Evolutionary conservation across 2,797 vertebrate genomes (phyloP), one percentile per base, ranked within the genome.

Genomic region (Australoheros facetus): DNA sequence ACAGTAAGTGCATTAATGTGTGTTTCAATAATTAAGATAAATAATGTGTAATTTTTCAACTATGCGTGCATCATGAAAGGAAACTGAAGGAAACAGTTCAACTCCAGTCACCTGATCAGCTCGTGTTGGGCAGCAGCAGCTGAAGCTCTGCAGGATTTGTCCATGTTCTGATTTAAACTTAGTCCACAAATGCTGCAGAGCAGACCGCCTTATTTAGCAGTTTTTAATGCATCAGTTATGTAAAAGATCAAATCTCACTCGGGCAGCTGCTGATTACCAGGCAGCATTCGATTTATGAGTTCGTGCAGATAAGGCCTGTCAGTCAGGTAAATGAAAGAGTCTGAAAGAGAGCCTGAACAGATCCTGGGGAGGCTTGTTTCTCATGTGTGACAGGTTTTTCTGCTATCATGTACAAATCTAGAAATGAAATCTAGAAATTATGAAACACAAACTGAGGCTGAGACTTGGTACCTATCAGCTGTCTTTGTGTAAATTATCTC

Each of bases 401-500:
- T 64, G 45, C 64, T 4, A 16, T 37, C 11, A 1, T 17, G 23
- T 28, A 17, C 39, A 48, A 23, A 23, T 23, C 23, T 23, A 23
- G 23, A 23, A 23, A 26, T 28, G 23, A 66, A 48, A 48, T 66
- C 21, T 66, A 4, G 42, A 48, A 66, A 56, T 45, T 7, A 66
- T 8, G 26, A 73, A 75, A 72, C n/a, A 39, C 37, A 54, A 21
- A 39, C 45, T 2, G 64, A 56, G 75, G 13, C 54, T n/a, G 21
- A n/a, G 28, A 2, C 57, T 69, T 13, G 1, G 4, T 26, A 17
- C 13, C 71, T 3, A 54, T 75, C 56, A 72, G 71, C 17, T 66
- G 9, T 30, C 1, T 19, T 39, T 66, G 58, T 72, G 55, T 45
- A 54, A 79, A 71, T 80, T 3, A 79, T 56, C 56, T 80, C 56